A percentile compares a stretch with the other conserved stretches of the same genome.
Conservation (phyloP, 2,797 vertebrate species). For the Salarias fasciatus region DNA sequence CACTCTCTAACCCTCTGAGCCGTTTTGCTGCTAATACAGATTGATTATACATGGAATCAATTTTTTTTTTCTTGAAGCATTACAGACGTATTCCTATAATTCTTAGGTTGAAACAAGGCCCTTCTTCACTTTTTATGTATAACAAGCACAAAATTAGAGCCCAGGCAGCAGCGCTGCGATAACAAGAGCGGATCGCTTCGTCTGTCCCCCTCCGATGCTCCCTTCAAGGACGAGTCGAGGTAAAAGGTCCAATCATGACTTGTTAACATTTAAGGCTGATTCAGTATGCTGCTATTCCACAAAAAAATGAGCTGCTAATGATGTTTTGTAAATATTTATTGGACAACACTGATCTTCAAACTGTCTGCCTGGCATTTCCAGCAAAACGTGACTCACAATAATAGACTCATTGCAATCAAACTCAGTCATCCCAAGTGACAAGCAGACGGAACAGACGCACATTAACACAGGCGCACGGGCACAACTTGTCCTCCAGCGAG, state of each 20-base stretch:
- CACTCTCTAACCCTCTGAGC: constrained; percentile 9
- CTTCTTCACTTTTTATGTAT: constrained; percentile 4
- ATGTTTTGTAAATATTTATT: constrained; percentile 50
- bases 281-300: constrained; percentile 31
- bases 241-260: constrained; percentile 29
- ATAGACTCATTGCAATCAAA: constrained; percentile 33
- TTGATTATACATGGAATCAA: constrained; percentile 5
- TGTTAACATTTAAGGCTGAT: constrained; percentile 53
- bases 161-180: neutral
- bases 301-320: constrained; percentile 40
- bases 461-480: neutral
- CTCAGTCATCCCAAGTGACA: constrained; percentile 37
- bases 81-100: constrained; percentile 8
- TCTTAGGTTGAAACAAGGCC: neutral
- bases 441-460: constrained; percentile 15
- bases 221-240: constrained; percentile 28
- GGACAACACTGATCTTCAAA: constrained; percentile 46
- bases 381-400: constrained; percentile 47
- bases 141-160: constrained; percentile 5
- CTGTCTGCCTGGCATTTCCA: constrained; percentile 56
- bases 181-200: constrained; percentile 8
- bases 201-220: neutral
- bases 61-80: constrained; percentile 14
- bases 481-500: constrained; percentile 4
- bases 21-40: constrained; percentile 16